phyloP scores from a whole-genome alignment of 2,113 vertebrate species.

The Suricata suricatta region DNA sequence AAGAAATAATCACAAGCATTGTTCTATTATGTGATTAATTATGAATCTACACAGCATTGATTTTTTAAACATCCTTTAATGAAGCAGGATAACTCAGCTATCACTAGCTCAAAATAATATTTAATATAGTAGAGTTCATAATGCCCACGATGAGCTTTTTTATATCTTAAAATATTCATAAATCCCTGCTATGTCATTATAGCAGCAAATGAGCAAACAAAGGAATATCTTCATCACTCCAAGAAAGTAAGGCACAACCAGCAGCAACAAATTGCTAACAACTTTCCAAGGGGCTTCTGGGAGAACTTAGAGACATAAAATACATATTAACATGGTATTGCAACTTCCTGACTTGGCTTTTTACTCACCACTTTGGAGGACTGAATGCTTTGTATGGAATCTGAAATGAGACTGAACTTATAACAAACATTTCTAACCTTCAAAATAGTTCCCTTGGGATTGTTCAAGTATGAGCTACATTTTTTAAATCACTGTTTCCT shows the following conservation, averaged over 20 bases:
- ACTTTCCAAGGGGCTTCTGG: not conserved
- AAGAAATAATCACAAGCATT: conserved; percentile 21
- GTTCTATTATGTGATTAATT: conserved; percentile 36
- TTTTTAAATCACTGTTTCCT: conserved; percentile 18
- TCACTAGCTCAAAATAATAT: conserved; percentile 10
- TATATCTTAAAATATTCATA: conserved; percentile 15
- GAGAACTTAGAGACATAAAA: not conserved
- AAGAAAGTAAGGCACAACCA: not conserved
- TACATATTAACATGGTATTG: not conserved
- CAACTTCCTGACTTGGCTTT: conserved; percentile 37
- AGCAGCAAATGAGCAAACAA: conserved; percentile 6
- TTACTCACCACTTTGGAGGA: conserved; percentile 6
- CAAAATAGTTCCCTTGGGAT: not conserved
- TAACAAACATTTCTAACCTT: conserved; percentile 42
- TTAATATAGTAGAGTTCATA: not conserved
- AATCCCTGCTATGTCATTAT: not conserved
- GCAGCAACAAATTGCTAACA: conserved; percentile 15
- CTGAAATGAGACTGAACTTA: conserved; percentile 36
- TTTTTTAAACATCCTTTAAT: not conserved
- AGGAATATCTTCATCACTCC: not conserved
- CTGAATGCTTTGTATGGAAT: not conserved
- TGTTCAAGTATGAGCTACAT: not conserved
- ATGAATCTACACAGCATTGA: not conserved
- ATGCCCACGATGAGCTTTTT: not conserved
- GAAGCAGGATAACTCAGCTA: not conserved